Evolutionary conservation across 2,797 vertebrate species (phyloP).

Genomic region (Platyrinchus mystaceus): DNA sequence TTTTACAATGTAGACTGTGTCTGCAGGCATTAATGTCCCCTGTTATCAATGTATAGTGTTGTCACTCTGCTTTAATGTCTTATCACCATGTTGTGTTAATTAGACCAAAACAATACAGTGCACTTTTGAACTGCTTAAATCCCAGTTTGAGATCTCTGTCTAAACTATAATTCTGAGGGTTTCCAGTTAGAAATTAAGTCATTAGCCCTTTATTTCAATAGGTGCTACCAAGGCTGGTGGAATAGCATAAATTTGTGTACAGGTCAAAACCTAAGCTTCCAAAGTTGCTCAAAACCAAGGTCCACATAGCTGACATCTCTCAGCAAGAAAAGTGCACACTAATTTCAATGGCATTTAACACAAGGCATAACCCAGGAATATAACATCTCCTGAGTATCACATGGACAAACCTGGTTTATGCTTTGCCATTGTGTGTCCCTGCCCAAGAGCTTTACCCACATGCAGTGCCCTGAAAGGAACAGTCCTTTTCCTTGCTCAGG

Average conservation of each 20-base stretch:
- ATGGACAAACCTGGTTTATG: neutral
- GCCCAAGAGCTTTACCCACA: neutral
- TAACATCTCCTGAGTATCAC: neutral
- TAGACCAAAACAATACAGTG: slow-evolving; percentile 74
- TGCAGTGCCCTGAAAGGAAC: neutral
- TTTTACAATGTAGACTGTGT: slow-evolving; percentile 75
- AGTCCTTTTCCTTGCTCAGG: neutral
- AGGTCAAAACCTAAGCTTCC: neutral
- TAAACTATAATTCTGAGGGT: neutral
- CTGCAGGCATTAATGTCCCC: slow-evolving; percentile 72
- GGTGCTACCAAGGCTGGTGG: neutral
- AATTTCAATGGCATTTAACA: neutral
- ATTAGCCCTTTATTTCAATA: neutral
- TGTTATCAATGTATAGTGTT: slow-evolving; percentile 71
- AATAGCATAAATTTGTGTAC: neutral
- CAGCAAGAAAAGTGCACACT: rapidly evolving
- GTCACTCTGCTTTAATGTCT: slow-evolving; percentile 70
- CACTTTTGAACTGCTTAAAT: slow-evolving; percentile 57
- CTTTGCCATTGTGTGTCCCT: neutral
- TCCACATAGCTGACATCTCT: neutral
- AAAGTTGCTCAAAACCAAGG: neutral
- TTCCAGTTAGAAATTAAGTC: neutral
- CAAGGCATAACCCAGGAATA: neutral
- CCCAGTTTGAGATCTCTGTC: neutral
- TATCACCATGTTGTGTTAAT: slow-evolving; percentile 73